Evolutionary conservation across 2,113 vertebrate species (phyloP), one percentile per base, ranked within the genome.

Genomic region (Sebastes fasciatus): DNA sequence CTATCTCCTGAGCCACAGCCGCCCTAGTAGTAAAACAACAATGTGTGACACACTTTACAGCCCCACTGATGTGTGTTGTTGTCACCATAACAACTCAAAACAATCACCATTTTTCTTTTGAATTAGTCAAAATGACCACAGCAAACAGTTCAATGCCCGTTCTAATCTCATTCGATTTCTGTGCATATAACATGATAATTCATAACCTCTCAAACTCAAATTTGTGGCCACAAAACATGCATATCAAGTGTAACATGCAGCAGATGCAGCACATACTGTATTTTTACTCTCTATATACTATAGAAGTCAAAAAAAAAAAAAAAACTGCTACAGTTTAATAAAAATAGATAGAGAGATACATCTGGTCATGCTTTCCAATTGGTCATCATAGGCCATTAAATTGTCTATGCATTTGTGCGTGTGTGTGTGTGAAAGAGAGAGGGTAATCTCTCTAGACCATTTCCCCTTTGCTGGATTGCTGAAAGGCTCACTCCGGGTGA

Each of bases 391-490:
- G 11, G 11, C 54, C 11, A 63, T 26, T 74, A 13, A 34, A 48
- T 14, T 64, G 13, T 55, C 3, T 11, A 5, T 12, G 13, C 45
- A 0, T 57, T 9, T 54, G 23, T 13, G n/a, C 26, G 42, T 48
- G 14, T 14, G 52, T 14, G 52, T 2, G 67, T 1, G 34, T 4
- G 23, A 13, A 17, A 51, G 45, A 34, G 23, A 23, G 55, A 42
- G 45, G 26, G 5, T 49, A 70, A 72, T 72, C 60, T n/a, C n/a
- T 46, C 5, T 17, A 23, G 70, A 67, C 19, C 62, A 40, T 57
- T 63, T 42, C 51, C 5, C 43, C 16, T 9, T 63, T 76, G 72
- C 65, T 70, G 80, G 21, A 68, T 62, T 76, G 64, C 72, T 6
- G 49, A 82, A 17, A 55, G 21, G 21, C 11, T 54, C 57, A 68